These are phyloP conservation scores for Tromatobia lineatoria DNA, from an alignment of 2,888 invertebrate genomes.

Conservation along the genomic window DNA sequence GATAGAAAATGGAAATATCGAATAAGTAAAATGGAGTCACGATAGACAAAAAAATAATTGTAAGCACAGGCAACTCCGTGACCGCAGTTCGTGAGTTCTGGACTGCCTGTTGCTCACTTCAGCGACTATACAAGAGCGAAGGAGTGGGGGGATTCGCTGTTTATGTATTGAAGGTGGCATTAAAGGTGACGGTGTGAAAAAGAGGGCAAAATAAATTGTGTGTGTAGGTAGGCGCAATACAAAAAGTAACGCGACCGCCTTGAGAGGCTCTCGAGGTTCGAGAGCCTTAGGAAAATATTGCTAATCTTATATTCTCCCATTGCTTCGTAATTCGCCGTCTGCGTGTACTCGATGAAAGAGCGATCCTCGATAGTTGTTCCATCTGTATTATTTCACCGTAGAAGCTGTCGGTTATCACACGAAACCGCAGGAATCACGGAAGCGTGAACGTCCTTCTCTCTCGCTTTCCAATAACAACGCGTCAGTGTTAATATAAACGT, in stretches of 20 bases:
- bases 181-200: slow-evolving; percentile 44
- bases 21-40: neutral
- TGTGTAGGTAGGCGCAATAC: slow-evolving; percentile 2
- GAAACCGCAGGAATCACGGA: slow-evolving; percentile 26
- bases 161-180: slow-evolving; percentile 3
- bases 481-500: slow-evolving; percentile 11
- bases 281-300: slow-evolving; percentile 45
- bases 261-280: slow-evolving; percentile 10
- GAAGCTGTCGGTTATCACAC: slow-evolving; percentile 46
- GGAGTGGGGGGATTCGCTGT: neutral
- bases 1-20: neutral
- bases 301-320: slow-evolving; percentile 45
- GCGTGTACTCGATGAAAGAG: neutral
- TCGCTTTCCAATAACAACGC: neutral
- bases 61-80: neutral
- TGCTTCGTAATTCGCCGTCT: neutral
- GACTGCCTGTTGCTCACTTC: slow-evolving; percentile 1
- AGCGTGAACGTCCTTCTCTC: slow-evolving; percentile 44
- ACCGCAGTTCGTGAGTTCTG: slow-evolving; percentile 20
- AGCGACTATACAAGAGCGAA: slow-evolving; percentile 5
- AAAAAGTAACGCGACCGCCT: slow-evolving; percentile 27
- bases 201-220: slow-evolving; percentile 30
- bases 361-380: neutral
- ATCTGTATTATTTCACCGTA: neutral
- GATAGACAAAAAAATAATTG: slow-evolving; percentile 10